Conservation (phyloP, 2,888 invertebrate species). For the Mactromeris polynyma region DNA sequence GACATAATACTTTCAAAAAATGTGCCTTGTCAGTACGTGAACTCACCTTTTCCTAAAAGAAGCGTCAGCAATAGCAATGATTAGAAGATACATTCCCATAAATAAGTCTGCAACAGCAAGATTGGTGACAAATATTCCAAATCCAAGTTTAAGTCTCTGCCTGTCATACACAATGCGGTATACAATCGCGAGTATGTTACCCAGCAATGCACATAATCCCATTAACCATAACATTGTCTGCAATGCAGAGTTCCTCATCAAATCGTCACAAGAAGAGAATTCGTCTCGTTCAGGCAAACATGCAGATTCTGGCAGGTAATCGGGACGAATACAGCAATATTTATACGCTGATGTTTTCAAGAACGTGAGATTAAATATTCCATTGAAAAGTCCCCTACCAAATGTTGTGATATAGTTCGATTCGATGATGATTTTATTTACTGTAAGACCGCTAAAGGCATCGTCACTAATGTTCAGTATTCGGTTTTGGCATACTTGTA, state of each 20-base stretch:
- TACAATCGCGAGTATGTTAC: constrained; percentile 67
- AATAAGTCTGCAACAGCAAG: constrained; percentile 71
- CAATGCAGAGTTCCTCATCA: constrained; percentile 69
- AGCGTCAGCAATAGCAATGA: constrained; percentile 69
- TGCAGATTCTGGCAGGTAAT: constrained; percentile 37
- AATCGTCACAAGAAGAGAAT: constrained; percentile 76
- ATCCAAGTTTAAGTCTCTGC: constrained; percentile 55
- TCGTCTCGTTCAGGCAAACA: constrained; percentile 69
- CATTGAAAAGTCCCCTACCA: too few relatives aligned
- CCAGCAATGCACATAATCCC: constrained; percentile 63
- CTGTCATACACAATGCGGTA: constrained; percentile 70
- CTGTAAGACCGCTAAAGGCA: constrained; percentile 35
- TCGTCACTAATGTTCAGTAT: too few relatives aligned
- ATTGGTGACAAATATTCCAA: constrained; percentile 68
- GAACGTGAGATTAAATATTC: background rate
- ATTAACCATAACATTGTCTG: constrained; percentile 71
- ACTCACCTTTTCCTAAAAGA: constrained; percentile 59
- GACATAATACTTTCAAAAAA: too few relatives aligned
- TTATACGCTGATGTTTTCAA: constrained; percentile 28
- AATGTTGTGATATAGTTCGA: too few relatives aligned
- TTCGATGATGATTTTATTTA: too few relatives aligned
- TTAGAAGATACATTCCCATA: constrained; percentile 75
- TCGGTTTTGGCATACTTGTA: too few relatives aligned
- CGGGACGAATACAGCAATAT: constrained; percentile 64
- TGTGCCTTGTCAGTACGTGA: too few relatives aligned